A percentile compares a stretch with the other conserved stretches of the same genome.
phyloP scores from a whole-genome alignment of 2,888 invertebrate species.

The Meta bourneti region DNA sequence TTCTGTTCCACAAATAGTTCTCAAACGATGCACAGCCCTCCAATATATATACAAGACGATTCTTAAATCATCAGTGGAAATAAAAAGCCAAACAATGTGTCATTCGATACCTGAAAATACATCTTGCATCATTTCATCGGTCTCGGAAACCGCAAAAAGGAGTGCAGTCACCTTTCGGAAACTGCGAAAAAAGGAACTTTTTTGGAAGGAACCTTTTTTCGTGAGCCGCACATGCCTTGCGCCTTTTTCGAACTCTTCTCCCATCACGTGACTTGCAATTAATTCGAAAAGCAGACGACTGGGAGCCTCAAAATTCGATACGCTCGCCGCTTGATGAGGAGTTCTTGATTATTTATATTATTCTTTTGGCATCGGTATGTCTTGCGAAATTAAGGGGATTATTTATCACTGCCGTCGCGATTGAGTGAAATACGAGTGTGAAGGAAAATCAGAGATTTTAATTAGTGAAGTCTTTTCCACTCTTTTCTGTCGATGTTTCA shows the following conservation, averaged over 20 bases:
- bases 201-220: conserved; percentile 17
- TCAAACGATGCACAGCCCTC: background rate
- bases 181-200: conserved; percentile 36
- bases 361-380: background rate
- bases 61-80: too few species aligned
- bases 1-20: background rate
- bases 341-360: conserved; percentile 1
- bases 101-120: conserved; percentile 27
- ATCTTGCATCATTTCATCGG: background rate
- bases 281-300: conserved; percentile 59
- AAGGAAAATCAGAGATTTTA: background rate
- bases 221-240: too few species aligned
- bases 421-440: background rate
- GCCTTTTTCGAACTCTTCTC: conserved; percentile 45
- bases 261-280: conserved; percentile 59
- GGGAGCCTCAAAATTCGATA: conserved; percentile 41
- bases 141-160: conserved; percentile 7
- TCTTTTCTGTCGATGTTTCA: too few species aligned
- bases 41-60: too few species aligned
- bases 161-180: conserved; percentile 38
- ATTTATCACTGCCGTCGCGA: background rate
- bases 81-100: conserved; percentile 2
- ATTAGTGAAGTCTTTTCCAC: too few species aligned
- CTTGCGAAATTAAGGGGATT: background rate
- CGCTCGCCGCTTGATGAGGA: background rate